phyloP scores from a whole-genome alignment of 2,888 invertebrate species.

The Crocallis elinguaria region DNA sequence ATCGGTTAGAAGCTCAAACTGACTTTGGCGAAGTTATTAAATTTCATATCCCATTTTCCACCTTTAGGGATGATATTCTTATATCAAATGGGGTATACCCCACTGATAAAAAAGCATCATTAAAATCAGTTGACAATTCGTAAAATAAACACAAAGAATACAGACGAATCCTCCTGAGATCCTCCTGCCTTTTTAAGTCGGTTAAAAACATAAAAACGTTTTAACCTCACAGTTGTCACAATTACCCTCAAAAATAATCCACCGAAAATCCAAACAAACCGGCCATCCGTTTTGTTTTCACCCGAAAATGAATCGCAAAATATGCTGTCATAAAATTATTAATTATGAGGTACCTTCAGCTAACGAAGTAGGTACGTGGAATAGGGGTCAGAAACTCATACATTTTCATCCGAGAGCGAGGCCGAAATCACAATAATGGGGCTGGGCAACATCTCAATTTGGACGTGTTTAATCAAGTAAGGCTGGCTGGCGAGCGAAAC shows the following conservation, averaged over 20 bases:
- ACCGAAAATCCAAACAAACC: conserved; percentile 11
- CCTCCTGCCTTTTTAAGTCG: no score
- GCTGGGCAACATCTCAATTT: conserved; percentile 35
- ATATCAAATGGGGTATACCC: no score
- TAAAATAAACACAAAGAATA: no score
- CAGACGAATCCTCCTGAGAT: no score
- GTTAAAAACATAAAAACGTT: no score
- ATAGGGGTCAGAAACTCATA: conserved; percentile 26
- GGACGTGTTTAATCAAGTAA: conserved; percentile 35
- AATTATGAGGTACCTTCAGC: conserved; percentile 33
- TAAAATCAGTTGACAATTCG: no score
- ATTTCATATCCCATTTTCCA: no score
- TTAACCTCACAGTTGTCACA: background rate
- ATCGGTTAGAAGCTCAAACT: no score
- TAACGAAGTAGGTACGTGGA: conserved; percentile 25
- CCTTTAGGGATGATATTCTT: no score
- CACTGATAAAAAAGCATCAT: no score
- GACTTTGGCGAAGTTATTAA: no score
- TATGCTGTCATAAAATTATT: conserved; percentile 36
- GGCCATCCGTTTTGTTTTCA: conserved; percentile 25
- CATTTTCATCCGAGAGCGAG: conserved; percentile 26
- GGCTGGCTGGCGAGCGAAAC: conserved; percentile 15
- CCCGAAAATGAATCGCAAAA: conserved; percentile 33
- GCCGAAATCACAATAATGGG: conserved; percentile 34
- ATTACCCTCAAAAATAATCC: conserved; percentile 7